Evolutionary conservation across 1,140 invertebrate genomes (phyloP).

Genomic region (Pogonomyrmex barbatus): DNA sequence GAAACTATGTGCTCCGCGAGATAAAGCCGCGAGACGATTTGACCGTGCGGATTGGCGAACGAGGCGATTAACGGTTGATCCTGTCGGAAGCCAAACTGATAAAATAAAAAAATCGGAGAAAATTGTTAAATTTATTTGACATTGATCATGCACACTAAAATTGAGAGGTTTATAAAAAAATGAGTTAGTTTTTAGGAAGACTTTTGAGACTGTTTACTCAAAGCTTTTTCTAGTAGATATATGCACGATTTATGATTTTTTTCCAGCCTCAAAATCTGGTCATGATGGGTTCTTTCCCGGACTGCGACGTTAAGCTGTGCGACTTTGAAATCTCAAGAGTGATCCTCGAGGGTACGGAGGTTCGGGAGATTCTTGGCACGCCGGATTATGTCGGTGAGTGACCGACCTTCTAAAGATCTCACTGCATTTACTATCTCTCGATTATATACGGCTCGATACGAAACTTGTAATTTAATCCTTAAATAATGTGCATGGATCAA

Average conservation of each 20-base stretch:
- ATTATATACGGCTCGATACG: neutral
- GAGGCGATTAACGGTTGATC: neutral
- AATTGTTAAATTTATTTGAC: neutral
- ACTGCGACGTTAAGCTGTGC: constrained; percentile 91
- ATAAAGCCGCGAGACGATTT: neutral
- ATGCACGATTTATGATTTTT: neutral
- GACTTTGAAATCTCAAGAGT: constrained; percentile 92
- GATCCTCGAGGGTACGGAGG: constrained; percentile 89
- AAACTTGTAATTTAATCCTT: neutral
- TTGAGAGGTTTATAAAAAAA: neutral
- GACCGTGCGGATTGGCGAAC: neutral
- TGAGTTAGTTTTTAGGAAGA: neutral
- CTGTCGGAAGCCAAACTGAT: neutral
- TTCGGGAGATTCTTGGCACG: constrained; percentile 92
- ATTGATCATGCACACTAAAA: neutral
- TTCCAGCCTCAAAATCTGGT: constrained; percentile 92
- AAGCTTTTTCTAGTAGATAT: neutral
- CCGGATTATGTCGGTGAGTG: constrained; percentile 92
- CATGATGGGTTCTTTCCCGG: constrained; percentile 90
- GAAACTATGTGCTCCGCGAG: neutral
- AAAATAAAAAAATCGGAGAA: neutral
- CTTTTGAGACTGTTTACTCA: neutral
- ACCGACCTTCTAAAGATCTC: neutral
- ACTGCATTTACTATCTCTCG: neutral
- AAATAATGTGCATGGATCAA: neutral